Base-by-base conservation (phyloP, 2,888 invertebrate genomes). In the Pandemis heparana region DNA sequence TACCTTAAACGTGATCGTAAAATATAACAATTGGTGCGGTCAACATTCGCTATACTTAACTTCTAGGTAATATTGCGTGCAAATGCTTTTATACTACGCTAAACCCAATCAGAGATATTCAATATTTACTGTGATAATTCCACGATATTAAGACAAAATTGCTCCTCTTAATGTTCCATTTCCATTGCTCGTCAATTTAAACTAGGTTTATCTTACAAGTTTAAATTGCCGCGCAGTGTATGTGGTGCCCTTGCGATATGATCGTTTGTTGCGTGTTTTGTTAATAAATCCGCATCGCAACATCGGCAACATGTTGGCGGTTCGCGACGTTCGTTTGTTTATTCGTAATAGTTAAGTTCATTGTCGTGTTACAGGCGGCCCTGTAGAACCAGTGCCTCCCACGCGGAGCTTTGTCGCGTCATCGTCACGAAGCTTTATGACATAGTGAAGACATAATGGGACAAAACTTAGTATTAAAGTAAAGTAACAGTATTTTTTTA, bases 261-360 rank as follows among this genome's bases (percentile, higher is more conserved):
- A 9, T 66, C n/a, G n/a, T 5, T 38, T 46, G 46, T 46, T 48
- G 64, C 32, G 51, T 61, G 39, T 63, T 32, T 68, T 68, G 63
- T 72, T 62, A 48, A 56, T 72, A 72, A 56, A 63, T 68, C 39
- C 5, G 53, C 72, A 67, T 41, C 60, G 23, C 23, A 56, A 56
- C 60, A 38, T 32, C 12, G 38, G 53, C 63, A 68, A 63, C 62
- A 56, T 62, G 72, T 63, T 63, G 62, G 43, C 16, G 68, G 56
- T 53, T 62, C 23, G 61, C 72, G 62, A 67, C 43, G 67, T 72
- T 62, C 56, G 62, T 68, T 72, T 72, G 72, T 72, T 72, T 72
- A 56, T 68, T 63, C 72, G 72, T 48, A 72, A 72, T 68, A 68
- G 68, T 68, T 68, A 63, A 72, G 72, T 72, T 72, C 72, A 72